A percentile compares a stretch with the other conserved stretches of the same genome.
phyloP scores from a whole-genome alignment of 1,140 invertebrate genomes.

The Drosophila nikananu region DNA sequence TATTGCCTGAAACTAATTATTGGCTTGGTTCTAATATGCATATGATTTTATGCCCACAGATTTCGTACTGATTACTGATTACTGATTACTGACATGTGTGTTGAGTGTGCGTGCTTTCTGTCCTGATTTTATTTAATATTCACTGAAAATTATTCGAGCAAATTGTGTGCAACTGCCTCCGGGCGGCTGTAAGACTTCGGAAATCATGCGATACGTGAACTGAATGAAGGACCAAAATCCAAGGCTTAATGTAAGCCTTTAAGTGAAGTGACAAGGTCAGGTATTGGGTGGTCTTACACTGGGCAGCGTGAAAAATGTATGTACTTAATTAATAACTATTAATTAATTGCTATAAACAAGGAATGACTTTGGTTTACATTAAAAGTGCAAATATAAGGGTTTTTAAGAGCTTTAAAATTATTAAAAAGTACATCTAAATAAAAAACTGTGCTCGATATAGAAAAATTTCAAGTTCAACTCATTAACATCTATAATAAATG shows the following conservation, averaged over 20 bases:
- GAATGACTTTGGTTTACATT: too few species aligned
- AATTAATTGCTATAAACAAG: neutral
- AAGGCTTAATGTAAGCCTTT: slow-evolving; percentile 22
- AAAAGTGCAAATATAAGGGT: neutral
- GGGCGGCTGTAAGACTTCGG: neutral
- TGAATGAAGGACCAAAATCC: slow-evolving; percentile 14
- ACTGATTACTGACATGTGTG: slow-evolving; percentile 13
- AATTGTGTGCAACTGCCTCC: slow-evolving; percentile 3
- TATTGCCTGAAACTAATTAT: slow-evolving; percentile 24
- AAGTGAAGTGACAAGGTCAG: slow-evolving; percentile 33
- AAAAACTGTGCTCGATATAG: neutral
- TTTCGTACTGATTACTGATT: slow-evolving; percentile 24
- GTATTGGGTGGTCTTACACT: neutral
- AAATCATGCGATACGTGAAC: slow-evolving; percentile 25
- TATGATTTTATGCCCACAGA: slow-evolving; percentile 14
- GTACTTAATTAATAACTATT: neutral
- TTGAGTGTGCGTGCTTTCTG: neutral
- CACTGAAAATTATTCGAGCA: slow-evolving; percentile 31
- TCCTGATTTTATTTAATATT: slow-evolving; percentile 25
- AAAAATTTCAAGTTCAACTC: too few species aligned
- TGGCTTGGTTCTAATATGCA: slow-evolving; percentile 16
- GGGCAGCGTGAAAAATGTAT: too few species aligned
- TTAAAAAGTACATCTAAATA: neutral
- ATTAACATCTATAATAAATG: neutral
- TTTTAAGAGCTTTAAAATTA: neutral